A percentile compares a stretch with the other conserved stretches of the same genome.
phyloP scores from a whole-genome alignment of 1,140 invertebrate species.

The Zaprionus gabonicus region DNA sequence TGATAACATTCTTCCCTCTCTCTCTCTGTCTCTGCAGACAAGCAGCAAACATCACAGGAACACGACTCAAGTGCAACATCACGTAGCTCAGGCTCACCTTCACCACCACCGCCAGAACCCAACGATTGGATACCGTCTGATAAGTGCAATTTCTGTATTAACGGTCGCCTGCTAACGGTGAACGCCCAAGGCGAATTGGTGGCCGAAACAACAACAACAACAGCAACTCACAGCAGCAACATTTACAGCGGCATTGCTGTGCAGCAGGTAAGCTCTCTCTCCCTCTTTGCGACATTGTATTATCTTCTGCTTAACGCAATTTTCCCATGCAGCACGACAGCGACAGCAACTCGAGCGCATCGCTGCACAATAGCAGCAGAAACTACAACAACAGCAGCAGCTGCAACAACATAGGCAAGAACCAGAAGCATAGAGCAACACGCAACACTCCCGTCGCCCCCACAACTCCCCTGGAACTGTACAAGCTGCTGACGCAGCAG shows the following conservation, averaged over 20 bases:
- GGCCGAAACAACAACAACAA: constrained; percentile 68
- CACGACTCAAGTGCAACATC: constrained; percentile 67
- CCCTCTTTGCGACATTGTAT: constrained; percentile 20
- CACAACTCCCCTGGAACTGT: constrained; percentile 61
- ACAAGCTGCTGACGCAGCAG: constrained; percentile 67
- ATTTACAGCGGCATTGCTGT: constrained; percentile 41
- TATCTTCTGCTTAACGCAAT: constrained; percentile 44
- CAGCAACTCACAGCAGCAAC: constrained; percentile 32
- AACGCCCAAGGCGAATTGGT: constrained; percentile 84
- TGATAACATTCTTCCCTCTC: neutral
- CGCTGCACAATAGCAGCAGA: constrained; percentile 51
- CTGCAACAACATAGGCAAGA: constrained; percentile 41
- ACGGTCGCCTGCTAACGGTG: constrained; percentile 88
- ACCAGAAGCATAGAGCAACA: constrained; percentile 32
- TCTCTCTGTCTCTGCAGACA: constrained; percentile 31
- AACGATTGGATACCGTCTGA: constrained; percentile 93
- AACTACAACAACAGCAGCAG: constrained; percentile 38
- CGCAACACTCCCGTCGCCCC: constrained; percentile 35
- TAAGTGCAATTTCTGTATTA: constrained; percentile 94
- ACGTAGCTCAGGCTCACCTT: constrained; percentile 68
- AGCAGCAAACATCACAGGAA: constrained; percentile 74
- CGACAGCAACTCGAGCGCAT: constrained; percentile 80
- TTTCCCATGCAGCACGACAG: constrained; percentile 69
- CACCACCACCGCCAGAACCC: constrained; percentile 85
- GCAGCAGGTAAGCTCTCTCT: constrained; percentile 35